phyloP scores from a whole-genome alignment of 2,888 invertebrate species.

The Eupithecia centaureata region DNA sequence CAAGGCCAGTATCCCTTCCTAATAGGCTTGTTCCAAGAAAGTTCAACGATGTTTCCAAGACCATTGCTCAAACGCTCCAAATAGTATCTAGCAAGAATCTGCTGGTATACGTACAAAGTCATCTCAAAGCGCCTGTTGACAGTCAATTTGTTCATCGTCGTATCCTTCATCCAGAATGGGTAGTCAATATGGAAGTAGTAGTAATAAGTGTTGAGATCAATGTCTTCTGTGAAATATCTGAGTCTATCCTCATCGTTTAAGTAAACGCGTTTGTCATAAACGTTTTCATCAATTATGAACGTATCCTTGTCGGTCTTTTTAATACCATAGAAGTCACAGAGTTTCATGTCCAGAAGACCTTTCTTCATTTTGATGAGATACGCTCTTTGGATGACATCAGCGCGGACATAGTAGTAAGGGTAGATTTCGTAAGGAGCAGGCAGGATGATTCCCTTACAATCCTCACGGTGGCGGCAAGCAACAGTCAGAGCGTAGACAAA shows the following conservation, averaged over 20 bases:
- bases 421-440: slow-evolving; percentile 85
- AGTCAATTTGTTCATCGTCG: slow-evolving; percentile 65
- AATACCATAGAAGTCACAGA: slow-evolving; percentile 81
- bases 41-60: slow-evolving; percentile 71
- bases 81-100: slow-evolving; percentile 86
- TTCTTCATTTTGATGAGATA: slow-evolving; percentile 80
- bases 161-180: slow-evolving; percentile 86
- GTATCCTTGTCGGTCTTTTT: slow-evolving; percentile 77
- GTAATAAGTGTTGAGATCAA: slow-evolving; percentile 86
- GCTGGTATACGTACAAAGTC: slow-evolving; percentile 86
- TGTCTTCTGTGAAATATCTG: slow-evolving; percentile 87
- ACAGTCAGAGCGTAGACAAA: slow-evolving; percentile 83
- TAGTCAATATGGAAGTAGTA: slow-evolving; percentile 85
- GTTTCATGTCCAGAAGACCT: slow-evolving; percentile 73
- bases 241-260: slow-evolving; percentile 83
- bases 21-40: slow-evolving; percentile 75
- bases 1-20: slow-evolving; percentile 84
- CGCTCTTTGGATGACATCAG: slow-evolving; percentile 85
- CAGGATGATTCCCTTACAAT: slow-evolving; percentile 78
- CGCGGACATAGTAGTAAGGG: slow-evolving; percentile 87
- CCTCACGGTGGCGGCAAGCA: slow-evolving; percentile 79
- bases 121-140: slow-evolving; percentile 77
- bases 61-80: slow-evolving; percentile 81
- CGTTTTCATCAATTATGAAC: slow-evolving; percentile 86
- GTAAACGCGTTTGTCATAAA: slow-evolving; percentile 83